Evolutionary conservation across 1,140 invertebrate genomes (phyloP), one percentile per base, ranked within the genome.

Genomic region (Bombus soroeensis): DNA sequence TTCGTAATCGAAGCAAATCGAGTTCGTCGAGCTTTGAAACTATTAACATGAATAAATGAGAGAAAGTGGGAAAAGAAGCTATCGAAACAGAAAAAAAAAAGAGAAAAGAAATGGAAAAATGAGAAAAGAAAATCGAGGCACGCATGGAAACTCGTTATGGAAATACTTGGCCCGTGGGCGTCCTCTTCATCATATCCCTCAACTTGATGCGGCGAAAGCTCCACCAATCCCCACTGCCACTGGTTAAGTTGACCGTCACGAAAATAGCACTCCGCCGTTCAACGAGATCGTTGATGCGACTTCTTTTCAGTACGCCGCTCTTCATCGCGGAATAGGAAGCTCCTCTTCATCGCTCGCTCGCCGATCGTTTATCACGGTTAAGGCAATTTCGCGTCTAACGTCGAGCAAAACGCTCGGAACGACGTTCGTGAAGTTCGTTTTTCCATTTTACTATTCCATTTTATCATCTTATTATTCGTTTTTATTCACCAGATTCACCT

Each of bases 261-360:
- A 85, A 84, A 89, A 89, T 87, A 86, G 80, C 76, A 79, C 66
- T 53, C 78, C 74, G 75, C 70, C 68, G 62, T 83, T 77, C 80
- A 59, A 81, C 71, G 59, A 59, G 80, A 53, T 28, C 43, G 41
- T 62, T 57, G 80, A 76, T 57, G 81, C 70, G 73, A 84, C 81
- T 82, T 87, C 88, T 83, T 85, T 86, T 59, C 78, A 85, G 81
- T 85, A 28, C 72, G 68, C 39, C 77, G 53, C 57, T 74, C 78
- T 85, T 85, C 70, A 66, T 80, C 57, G 78, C 71, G 25, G 70
- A 81, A 81, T 73, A 57, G 39, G 47, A 53, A 22, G 41, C 28
- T 68, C 15, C 59, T 62, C 57, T 6, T 34, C 41, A 9, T 43
- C 66, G 75, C 57, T 59, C 13, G n/a, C 66, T n/a, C 32, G 39